phyloP scores from a whole-genome alignment of 1,140 invertebrate genomes.

The Caenorhabditis brenneri region DNA sequence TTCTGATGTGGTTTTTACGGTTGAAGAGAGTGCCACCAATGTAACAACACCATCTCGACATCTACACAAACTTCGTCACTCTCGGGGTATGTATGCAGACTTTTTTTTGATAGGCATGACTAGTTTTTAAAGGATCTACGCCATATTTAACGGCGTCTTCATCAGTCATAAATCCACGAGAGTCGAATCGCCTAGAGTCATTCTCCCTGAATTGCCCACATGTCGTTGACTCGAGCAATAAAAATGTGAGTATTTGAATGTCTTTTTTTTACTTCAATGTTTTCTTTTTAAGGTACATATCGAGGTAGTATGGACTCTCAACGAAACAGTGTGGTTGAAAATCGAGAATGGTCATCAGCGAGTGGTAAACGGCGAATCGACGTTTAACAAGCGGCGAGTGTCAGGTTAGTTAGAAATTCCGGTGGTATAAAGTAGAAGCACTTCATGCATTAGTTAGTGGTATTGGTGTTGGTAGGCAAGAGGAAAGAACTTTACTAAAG shows the following conservation, averaged over 20 bases:
- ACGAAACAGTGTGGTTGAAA: conserved; percentile 55
- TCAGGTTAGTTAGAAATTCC: conserved; percentile 39
- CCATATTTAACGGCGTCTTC: neutral
- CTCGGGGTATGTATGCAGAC: neutral
- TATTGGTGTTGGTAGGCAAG: neutral
- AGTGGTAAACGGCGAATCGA: conserved; percentile 43
- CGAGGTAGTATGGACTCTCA: conserved; percentile 54
- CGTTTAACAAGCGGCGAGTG: conserved; percentile 43
- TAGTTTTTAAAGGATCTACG: neutral
- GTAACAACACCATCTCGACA: neutral
- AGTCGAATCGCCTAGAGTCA: conserved; percentile 42
- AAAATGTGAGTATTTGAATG: conserved; percentile 39
- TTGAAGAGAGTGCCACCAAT: neutral
- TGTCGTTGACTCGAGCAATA: conserved; percentile 50
- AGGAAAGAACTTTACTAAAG: neutral
- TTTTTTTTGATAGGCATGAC: neutral
- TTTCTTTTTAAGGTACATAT: conserved; percentile 34
- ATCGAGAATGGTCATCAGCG: conserved; percentile 49
- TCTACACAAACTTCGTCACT: neutral
- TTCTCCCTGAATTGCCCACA: conserved; percentile 55
- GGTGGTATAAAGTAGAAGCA: neutral
- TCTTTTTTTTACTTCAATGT: neutral
- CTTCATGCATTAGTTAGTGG: conserved; percentile 15
- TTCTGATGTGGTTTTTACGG: neutral
- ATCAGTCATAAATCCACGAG: neutral